A percentile compares a stretch with the other conserved stretches of the same genome.
Conservation (phyloP, 2,888 invertebrate species). For the Steinernema hermaphroditum region DNA sequence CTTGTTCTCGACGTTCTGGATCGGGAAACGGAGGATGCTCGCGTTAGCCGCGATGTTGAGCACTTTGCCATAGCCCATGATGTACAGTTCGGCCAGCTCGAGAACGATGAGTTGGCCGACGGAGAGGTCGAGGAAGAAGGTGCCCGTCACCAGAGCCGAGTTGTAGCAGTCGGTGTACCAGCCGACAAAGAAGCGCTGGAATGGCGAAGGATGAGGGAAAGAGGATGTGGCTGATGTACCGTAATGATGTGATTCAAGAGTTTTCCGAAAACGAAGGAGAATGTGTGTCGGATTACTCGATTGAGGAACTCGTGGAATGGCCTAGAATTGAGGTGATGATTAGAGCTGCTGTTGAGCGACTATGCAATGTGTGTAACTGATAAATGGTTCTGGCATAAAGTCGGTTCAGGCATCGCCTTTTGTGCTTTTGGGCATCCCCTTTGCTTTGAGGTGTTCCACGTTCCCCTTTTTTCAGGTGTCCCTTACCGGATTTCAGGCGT, state of each 20-base stretch:
- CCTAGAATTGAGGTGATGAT: neutral
- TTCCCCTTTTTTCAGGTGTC: too few species aligned
- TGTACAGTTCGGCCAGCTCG: neutral
- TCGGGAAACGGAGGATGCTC: neutral
- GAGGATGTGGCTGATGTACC: neutral
- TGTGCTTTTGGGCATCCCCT: too few species aligned
- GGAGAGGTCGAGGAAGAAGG: neutral
- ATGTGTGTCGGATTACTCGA: neutral
- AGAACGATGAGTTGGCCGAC: neutral
- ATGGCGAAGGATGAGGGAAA: neutral
- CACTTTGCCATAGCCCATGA: neutral
- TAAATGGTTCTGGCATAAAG: too few species aligned
- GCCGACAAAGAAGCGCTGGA: slow-evolving; percentile 2
- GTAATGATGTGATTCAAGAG: neutral
- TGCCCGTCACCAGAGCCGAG: neutral
- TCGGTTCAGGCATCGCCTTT: too few species aligned
- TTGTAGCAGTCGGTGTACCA: slow-evolving; percentile 4
- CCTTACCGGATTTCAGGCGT: too few species aligned
- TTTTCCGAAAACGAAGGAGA: neutral
- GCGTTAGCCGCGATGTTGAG: neutral
- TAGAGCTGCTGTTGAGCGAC: too few species aligned
- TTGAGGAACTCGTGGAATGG: slow-evolving; percentile 12
- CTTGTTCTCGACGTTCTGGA: slow-evolving; percentile 2
- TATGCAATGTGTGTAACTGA: too few species aligned
- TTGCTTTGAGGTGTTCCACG: too few species aligned